Evolutionary conservation across 2,113 vertebrate genomes (phyloP).

Genomic region (Rattus rattus): DNA sequence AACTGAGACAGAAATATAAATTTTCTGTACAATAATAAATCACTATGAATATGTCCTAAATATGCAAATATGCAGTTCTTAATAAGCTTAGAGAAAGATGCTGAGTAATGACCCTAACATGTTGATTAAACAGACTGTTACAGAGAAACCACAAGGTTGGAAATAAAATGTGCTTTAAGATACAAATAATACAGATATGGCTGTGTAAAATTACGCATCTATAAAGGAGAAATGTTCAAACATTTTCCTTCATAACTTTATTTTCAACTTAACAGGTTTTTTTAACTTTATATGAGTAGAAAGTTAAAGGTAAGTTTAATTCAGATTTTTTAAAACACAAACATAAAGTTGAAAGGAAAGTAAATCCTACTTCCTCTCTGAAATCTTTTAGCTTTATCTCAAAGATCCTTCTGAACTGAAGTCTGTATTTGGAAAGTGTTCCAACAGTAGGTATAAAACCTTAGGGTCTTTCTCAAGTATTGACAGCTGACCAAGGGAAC

Average conservation of each 20-base stretch:
- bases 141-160: background rate
- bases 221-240: background rate
- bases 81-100: background rate
- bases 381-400: slow-evolving; percentile 2
- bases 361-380: background rate
- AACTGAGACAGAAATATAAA: background rate
- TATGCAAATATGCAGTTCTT: background rate
- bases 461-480: background rate
- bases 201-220: background rate
- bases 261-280: background rate
- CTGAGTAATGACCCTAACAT: background rate
- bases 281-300: background rate
- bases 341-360: background rate
- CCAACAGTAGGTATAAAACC: background rate
- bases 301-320: background rate
- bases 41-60: background rate
- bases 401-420: background rate
- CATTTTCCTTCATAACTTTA: background rate
- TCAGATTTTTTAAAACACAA: background rate
- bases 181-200: background rate
- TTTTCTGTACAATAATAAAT: background rate
- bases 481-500: background rate
- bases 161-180: background rate
- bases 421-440: background rate
- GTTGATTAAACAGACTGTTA: background rate